These are phyloP conservation scores for Aleadryas rufinucha DNA, from an alignment of 2,113 vertebrate species.

Conservation along the genomic window DNA sequence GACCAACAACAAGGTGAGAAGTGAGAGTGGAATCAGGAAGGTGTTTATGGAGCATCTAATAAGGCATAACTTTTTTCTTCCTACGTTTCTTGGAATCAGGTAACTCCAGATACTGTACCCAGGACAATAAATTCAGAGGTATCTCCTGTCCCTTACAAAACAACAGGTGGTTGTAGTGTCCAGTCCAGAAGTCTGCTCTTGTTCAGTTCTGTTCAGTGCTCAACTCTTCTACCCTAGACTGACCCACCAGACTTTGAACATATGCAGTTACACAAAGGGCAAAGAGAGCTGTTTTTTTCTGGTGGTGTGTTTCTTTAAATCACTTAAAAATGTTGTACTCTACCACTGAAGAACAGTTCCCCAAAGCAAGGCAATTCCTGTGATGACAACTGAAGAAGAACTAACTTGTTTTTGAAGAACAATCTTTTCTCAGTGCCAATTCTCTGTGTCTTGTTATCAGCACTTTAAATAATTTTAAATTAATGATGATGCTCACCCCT, in stretches of 20 bases:
- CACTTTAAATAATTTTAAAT: neutral
- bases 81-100: neutral
- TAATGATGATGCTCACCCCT: neutral
- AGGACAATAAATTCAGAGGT: neutral
- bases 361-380: neutral
- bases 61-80: neutral
- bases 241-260: neutral
- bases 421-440: neutral
- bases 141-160: neutral
- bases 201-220: neutral
- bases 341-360: neutral
- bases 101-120: neutral
- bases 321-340: neutral
- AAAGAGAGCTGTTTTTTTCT: neutral
- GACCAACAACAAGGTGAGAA: neutral
- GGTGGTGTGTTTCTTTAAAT: neutral
- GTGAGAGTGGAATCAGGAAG: neutral
- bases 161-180: neutral
- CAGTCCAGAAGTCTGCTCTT: neutral
- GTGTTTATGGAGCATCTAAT: neutral
- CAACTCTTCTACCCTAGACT: neutral
- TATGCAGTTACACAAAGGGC: neutral
- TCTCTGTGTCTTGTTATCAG: neutral
- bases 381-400: neutral
- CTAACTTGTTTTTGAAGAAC: neutral